Conservation (phyloP, 23 tunicate species). For the Styela plicata region DNA sequence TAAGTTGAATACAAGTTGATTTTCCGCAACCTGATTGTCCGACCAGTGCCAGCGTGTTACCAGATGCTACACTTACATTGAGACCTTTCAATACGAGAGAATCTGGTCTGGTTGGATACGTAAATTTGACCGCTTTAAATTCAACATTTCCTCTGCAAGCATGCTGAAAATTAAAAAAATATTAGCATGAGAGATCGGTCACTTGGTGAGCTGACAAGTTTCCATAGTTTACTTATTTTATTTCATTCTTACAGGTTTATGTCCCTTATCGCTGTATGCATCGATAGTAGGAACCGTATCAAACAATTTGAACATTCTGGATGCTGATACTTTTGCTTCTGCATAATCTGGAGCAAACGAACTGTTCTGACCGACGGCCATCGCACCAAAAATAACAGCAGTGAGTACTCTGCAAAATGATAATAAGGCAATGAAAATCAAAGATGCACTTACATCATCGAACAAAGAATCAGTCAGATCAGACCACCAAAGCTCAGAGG, state of each 20-base stretch:
- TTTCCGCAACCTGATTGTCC: slow-evolving; percentile 78
- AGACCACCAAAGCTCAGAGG: too few species aligned
- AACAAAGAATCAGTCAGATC: too few species aligned
- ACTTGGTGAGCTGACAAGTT: too few species aligned
- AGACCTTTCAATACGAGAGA: slow-evolving; percentile 40
- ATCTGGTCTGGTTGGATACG: slow-evolving; percentile 58
- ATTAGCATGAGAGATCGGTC: too few species aligned
- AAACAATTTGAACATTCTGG: slow-evolving; percentile 69
- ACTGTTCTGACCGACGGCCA: slow-evolving; percentile 95
- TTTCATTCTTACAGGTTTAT: slow-evolving; percentile 57
- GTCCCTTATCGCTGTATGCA: slow-evolving; percentile 61
- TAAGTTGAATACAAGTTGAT: slow-evolving; percentile 51
- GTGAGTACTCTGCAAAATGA: slow-evolving; percentile 87
- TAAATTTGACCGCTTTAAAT: slow-evolving; percentile 34
- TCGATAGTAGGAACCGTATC: slow-evolving; percentile 65
- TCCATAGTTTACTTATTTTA: neutral
- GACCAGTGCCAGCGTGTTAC: slow-evolving; percentile 56
- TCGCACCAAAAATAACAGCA: slow-evolving; percentile 97
- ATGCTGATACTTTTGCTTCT: slow-evolving; percentile 81
- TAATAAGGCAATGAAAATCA: too few species aligned
- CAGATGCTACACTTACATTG: slow-evolving; percentile 30
- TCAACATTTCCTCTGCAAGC: slow-evolving; percentile 39
- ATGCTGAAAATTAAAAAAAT: slow-evolving; percentile 32
- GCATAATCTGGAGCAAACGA: slow-evolving; percentile 93
- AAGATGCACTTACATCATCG: too few species aligned